Evolutionary conservation across 2,113 vertebrate species (phyloP).

Genomic region (Actenoides lindsayi): DNA sequence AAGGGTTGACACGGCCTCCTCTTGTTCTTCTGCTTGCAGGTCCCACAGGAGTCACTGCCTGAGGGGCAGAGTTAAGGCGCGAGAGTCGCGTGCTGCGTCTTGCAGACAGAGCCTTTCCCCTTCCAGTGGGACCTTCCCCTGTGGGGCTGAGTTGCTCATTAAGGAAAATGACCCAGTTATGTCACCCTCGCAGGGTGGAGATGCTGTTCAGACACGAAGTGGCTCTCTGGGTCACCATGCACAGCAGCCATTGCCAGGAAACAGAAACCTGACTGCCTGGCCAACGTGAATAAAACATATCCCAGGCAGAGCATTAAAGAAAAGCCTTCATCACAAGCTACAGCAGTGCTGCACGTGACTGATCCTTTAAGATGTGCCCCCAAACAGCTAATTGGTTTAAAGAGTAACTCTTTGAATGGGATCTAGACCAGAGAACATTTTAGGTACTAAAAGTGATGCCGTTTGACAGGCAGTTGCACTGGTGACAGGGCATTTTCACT

Average conservation of each 20-base stretch:
- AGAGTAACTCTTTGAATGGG: background rate
- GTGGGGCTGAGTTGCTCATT: background rate
- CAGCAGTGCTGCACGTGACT: background rate
- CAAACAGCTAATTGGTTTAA: background rate
- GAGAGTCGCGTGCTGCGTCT: background rate
- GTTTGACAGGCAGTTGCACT: background rate
- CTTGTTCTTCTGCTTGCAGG: no score
- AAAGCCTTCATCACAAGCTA: background rate
- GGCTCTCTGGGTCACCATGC: background rate
- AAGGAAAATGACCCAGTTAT: background rate
- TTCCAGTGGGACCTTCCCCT: background rate
- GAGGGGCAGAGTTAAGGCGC: no score
- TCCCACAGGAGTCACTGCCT: no score
- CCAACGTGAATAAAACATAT: conserved; percentile 36
- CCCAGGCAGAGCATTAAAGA: background rate
- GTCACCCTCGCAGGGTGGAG: background rate
- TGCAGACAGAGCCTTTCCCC: background rate
- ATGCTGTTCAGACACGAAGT: background rate
- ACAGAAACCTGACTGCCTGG: background rate
- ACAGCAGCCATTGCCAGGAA: background rate
- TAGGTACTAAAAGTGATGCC: background rate
- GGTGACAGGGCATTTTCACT: background rate
- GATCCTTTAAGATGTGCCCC: background rate
- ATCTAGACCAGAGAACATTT: background rate
- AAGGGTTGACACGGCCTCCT: no score